Base-by-base conservation (phyloP, 2,888 invertebrate species). In the Syritta pipiens region DNA sequence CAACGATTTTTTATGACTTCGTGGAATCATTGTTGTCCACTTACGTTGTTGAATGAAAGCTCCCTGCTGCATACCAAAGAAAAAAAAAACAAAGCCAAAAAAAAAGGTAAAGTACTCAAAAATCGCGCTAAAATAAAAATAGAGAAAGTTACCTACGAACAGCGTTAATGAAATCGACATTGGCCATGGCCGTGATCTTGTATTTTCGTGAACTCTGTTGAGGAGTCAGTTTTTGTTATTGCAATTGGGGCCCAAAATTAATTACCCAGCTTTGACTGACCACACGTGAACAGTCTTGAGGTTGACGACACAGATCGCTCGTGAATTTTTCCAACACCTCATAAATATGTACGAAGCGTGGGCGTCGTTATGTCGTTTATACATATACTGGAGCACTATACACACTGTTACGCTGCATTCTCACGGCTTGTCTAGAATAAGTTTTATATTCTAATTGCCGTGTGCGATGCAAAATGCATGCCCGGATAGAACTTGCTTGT, bases 181-280 rank as follows among this genome's bases (percentile, higher is more conserved):
- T 79, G 74, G 79, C 79, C 79, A 74, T 79, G 79, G 79, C 79
- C 79, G 68, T 79, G 79, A 79, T 79, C 79, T 79, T 79, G 79
- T 68, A 26, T 10, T 40, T 53, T 76, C 26, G 51, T 77, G 59
- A 65, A 65, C 51, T 69, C 37, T 37, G 37, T 37, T 37, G 19
- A 28, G 57, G 35, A n/a, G n/a, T n/a, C n/a, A n/a, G n/a, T n/a
- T n/a, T n/a, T n/a, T n/a, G n/a, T n/a, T n/a, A n/a, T 46, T 53
- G 53, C 32, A 42, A 44, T 44, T 19, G 7, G 24, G 22, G 14
- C 4, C 51, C 7, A 10, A 35, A 37, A 57, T 55, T 48, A 57
- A 55, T 67, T 57, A 37, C 37, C 7, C 37, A 17, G 37, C 19
- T 37, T 37, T n/a, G 10, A 12, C 10, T 32, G 12, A 32, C 12